Evolutionary conservation across 2,113 vertebrate species (phyloP).

Genomic region (Aldabrachelys gigantea): DNA sequence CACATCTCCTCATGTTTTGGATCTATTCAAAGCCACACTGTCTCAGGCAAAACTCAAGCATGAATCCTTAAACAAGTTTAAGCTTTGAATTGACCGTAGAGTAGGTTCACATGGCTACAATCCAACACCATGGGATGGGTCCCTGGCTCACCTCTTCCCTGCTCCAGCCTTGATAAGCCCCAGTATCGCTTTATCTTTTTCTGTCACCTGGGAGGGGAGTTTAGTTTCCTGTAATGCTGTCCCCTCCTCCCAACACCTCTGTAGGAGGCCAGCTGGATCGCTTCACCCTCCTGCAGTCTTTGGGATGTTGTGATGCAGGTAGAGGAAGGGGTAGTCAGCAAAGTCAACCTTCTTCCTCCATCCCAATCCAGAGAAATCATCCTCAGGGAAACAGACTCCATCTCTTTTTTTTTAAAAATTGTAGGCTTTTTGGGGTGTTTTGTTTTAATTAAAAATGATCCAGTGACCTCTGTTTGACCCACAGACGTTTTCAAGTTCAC

Average conservation of each 20-base stretch:
- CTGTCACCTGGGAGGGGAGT: neutral
- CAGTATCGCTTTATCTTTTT: neutral
- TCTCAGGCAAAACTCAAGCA: neutral
- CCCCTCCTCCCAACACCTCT: rapidly evolving
- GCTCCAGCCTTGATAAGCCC: neutral
- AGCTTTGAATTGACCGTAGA: neutral
- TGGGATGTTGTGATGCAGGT: neutral
- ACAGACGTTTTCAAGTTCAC: neutral
- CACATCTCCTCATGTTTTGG: neutral
- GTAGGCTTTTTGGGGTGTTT: too few relatives aligned
- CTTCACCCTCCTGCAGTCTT: neutral
- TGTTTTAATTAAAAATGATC: neutral
- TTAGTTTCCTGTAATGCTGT: neutral
- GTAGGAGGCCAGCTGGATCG: neutral
- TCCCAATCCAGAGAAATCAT: neutral
- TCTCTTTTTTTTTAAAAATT: neutral
- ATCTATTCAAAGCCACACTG: neutral
- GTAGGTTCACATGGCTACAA: neutral
- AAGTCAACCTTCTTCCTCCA: neutral
- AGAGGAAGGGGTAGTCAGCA: neutral
- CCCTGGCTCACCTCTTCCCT: neutral
- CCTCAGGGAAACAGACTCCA: neutral
- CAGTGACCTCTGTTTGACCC: neutral
- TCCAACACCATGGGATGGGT: neutral
- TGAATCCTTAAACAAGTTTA: neutral